Evolutionary conservation across 2,888 invertebrate species (phyloP).

Genomic region (Caenorhabditis sulstoni): DNA sequence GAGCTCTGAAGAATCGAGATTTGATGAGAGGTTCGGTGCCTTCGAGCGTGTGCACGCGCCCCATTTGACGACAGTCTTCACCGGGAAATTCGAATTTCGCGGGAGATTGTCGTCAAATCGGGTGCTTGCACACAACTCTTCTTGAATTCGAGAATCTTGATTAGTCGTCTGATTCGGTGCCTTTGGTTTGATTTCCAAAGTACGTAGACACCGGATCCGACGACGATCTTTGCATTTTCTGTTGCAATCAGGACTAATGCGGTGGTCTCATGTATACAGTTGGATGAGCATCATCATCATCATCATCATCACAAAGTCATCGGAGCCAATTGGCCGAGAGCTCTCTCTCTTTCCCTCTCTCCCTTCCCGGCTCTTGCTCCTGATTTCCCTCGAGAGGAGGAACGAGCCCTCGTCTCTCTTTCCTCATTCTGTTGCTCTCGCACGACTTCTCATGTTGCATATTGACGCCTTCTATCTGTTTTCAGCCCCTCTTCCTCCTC

Average conservation of each 20-base stretch:
- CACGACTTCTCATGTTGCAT: slow-evolving; percentile 47
- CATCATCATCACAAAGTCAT: slow-evolving; percentile 7
- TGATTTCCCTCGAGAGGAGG: slow-evolving; percentile 48
- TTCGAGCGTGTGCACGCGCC: not conserved
- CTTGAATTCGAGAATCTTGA: not conserved
- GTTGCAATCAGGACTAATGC: slow-evolving; percentile 46
- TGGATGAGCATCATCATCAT: slow-evolving; percentile 31
- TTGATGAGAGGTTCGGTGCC: not conserved
- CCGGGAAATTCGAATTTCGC: not conserved
- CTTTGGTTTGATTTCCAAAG: too few relatives aligned
- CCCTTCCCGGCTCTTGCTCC: slow-evolving; percentile 4
- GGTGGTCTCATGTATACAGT: slow-evolving; percentile 41
- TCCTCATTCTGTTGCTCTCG: not conserved
- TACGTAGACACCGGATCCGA: too few relatives aligned
- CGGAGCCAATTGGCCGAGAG: slow-evolving; percentile 45
- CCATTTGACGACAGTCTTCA: not conserved
- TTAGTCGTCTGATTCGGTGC: too few relatives aligned
- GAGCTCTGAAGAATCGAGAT: slow-evolving; percentile 67
- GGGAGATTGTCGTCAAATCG: not conserved
- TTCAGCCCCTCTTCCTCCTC: not conserved
- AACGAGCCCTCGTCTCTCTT: slow-evolving; percentile 5
- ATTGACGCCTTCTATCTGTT: slow-evolving; percentile 23
- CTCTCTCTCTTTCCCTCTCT: too few relatives aligned
- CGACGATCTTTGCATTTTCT: too few relatives aligned
- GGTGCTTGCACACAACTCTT: not conserved